Evolutionary conservation across 2,113 vertebrate species (phyloP), one percentile per base, ranked within the genome.

Genomic region (Phalacrocorax aristotelis): DNA sequence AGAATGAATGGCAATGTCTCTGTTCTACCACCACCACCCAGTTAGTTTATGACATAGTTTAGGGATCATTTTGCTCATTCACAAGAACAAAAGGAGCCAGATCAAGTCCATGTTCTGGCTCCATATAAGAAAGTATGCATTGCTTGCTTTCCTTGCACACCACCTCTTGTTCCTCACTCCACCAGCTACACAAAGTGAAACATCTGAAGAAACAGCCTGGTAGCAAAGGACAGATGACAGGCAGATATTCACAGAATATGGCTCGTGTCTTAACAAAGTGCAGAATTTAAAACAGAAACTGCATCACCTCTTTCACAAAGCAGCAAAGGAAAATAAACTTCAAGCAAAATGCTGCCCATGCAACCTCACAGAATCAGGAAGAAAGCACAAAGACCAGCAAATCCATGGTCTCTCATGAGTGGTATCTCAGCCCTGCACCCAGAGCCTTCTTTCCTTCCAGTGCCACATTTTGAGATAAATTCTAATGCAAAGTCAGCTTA

Each of bases 381-480:
- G 26, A 7, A 74, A 62, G 60, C 34, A 48, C 0, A 0, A 65
- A 64, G 46, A 78, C 6, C 42, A 92, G 61, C 4, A 69, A 61
- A 77, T 11, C 64, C 0, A 1, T 4, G 9, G 13, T 22, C 6
- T 51, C 13, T 64, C 32, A 22, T 0, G 3, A 60, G 10, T 4
- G 8, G 20, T 23, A 9, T 32, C 74, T 52, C 11, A 48, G 34
- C 13, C 15, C 30, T 30, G 22, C 14, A 38, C 26, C 11, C 40
- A 72, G 30, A 65, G 17, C 7, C 32, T 30, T 27, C 65, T 7
- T 70, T 34, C 57, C 51, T 58, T 38, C 22, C 29, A 46, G 27
- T 2, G 19, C 27, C 36, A 49, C 11, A 10, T 40, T 19, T 11
- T 40, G 36, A 64, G 58, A 17, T 34, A 68, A 78, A 71, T 44